Conservation (phyloP, 2,113 vertebrate species). For the Deroptyus accipitrinus region DNA sequence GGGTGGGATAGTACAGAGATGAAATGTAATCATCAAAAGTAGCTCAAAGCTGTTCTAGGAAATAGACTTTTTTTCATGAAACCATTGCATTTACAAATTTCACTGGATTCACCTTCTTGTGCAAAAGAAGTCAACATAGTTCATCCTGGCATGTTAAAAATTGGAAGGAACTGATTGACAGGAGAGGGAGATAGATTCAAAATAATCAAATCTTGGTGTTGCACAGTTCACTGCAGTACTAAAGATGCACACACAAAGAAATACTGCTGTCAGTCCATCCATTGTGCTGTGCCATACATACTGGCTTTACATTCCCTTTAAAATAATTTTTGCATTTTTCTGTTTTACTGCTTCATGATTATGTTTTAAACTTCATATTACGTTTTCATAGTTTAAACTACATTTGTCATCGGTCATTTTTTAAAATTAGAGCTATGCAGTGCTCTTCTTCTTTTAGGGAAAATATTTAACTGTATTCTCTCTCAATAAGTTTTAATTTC, state of each 20-base stretch:
- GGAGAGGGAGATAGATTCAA: constrained; percentile 62
- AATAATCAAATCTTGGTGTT: constrained; percentile 67
- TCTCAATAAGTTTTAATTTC: neutral
- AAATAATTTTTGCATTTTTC: neutral
- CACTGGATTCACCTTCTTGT: constrained; percentile 64
- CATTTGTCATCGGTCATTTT: neutral
- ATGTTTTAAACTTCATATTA: constrained; percentile 22
- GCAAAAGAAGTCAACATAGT: constrained; percentile 69
- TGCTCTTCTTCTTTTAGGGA: neutral
- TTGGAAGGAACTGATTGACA: constrained; percentile 67
- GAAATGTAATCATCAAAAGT: constrained; percentile 67
- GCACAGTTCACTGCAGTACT: constrained; percentile 49
- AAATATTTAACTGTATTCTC: neutral
- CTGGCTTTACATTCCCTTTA: neutral
- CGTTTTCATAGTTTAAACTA: constrained; percentile 32
- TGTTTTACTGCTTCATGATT: constrained; percentile 14
- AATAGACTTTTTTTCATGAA: constrained; percentile 70
- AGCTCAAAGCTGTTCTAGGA: constrained; percentile 71
- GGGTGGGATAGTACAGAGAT: constrained; percentile 67
- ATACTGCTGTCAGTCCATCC: constrained; percentile 56
- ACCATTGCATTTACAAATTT: constrained; percentile 70
- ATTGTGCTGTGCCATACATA: constrained; percentile 9
- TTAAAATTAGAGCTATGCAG: neutral
- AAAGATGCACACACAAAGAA: constrained; percentile 45
- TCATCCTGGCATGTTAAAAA: constrained; percentile 70